Conservation (phyloP, 2,113 vertebrate species). For the Tonatia bakeri region DNA sequence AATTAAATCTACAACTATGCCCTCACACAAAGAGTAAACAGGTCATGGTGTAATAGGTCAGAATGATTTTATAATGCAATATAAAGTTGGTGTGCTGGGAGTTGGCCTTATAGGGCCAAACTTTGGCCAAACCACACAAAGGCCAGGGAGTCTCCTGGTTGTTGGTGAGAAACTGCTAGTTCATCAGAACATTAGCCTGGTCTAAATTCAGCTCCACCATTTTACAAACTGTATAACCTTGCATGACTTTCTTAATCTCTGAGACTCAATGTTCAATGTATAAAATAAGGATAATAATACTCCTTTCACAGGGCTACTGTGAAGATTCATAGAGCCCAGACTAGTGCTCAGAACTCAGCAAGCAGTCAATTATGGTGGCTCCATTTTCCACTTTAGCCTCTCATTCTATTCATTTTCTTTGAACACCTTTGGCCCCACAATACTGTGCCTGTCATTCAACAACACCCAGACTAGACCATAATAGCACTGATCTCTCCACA, state of each 20-base stretch:
- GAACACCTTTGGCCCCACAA: neutral
- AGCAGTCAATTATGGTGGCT: neutral
- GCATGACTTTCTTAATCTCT: neutral
- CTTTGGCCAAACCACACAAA: neutral
- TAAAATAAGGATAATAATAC: neutral
- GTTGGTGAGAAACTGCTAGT: neutral
- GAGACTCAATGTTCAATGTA: neutral
- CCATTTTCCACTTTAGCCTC: neutral
- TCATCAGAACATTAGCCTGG: neutral
- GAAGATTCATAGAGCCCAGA: neutral
- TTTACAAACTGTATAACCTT: neutral
- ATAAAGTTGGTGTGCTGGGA: neutral
- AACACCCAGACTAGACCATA: neutral
- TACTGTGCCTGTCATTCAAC: neutral
- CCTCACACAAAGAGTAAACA: neutral
- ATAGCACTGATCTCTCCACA: neutral
- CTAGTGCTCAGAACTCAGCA: neutral
- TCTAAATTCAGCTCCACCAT: neutral
- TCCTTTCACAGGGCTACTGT: neutral
- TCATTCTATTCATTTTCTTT: neutral
- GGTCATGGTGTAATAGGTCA: neutral
- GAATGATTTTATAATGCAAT: neutral
- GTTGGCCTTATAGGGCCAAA: neutral
- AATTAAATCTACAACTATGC: conserved; percentile 20
- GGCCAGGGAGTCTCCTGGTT: neutral